Percentiles rank a stretch among this genome's conserved stretches.
phyloP scores from a whole-genome alignment of 2,113 vertebrate genomes.

The Varanus komodoensis region DNA sequence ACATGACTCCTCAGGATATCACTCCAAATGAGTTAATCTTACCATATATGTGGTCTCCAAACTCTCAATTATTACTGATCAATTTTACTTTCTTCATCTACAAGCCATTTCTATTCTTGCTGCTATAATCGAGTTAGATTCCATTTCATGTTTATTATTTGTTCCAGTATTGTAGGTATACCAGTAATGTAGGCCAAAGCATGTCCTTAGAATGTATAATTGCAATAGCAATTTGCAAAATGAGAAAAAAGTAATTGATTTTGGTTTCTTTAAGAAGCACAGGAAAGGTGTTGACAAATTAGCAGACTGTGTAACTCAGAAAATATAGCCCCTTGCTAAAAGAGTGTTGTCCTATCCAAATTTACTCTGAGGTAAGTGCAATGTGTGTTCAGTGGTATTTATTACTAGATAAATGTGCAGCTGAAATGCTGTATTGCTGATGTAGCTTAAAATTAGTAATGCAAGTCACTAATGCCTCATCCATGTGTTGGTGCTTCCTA shows the following conservation, averaged over 20 bases:
- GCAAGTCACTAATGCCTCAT: background rate
- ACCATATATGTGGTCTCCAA: background rate
- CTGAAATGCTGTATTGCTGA: background rate
- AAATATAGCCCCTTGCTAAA: background rate
- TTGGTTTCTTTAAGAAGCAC: background rate
- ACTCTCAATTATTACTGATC: background rate
- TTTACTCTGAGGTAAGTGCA: background rate
- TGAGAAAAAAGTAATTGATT: slow-evolving; percentile 22
- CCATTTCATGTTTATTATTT: background rate
- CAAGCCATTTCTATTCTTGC: background rate
- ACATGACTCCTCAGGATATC: background rate
- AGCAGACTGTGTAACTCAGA: background rate
- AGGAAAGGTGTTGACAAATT: background rate
- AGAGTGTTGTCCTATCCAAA: background rate
- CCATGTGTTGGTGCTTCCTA: background rate
- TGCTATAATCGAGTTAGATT: background rate
- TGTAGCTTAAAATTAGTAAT: slow-evolving; percentile 2
- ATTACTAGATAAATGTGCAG: background rate
- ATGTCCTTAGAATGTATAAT: too few species aligned
- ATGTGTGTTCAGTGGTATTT: background rate
- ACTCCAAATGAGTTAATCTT: background rate
- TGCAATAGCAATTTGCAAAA: background rate
- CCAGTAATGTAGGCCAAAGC: background rate
- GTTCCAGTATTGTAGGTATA: background rate
- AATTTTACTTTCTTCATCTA: background rate